Percentiles rank a stretch among this genome's conserved stretches.
Conservation (phyloP, 23 tunicate genomes). For the Aplidium turbinatum region DNA sequence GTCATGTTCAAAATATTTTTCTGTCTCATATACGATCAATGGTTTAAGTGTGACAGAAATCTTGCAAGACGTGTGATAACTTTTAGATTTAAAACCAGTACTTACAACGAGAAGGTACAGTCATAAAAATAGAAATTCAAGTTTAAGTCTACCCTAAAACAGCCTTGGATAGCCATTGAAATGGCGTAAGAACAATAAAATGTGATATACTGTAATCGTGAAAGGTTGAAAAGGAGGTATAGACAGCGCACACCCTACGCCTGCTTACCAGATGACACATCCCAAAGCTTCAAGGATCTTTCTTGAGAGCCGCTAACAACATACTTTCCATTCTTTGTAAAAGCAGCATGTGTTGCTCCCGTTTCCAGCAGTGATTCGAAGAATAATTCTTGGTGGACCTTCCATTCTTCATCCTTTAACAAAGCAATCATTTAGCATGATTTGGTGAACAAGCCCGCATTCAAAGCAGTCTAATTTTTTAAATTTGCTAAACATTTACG, state of each 20-base stretch:
- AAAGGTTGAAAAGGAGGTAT: slow-evolving; percentile 17
- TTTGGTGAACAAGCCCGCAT: no score
- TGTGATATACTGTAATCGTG: not conserved
- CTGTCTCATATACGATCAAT: no score
- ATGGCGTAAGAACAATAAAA: slow-evolving; percentile 7
- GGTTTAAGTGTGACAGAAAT: no score
- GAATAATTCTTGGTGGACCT: slow-evolving; percentile 26
- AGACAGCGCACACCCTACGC: not conserved
- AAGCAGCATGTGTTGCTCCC: slow-evolving; percentile 57
- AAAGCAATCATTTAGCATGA: slow-evolving; percentile 16
- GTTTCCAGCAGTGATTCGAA: slow-evolving; percentile 63
- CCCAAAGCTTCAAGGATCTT: slow-evolving; percentile 65
- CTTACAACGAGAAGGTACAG: no score
- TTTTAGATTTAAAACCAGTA: no score
- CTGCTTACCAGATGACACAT: slow-evolving; percentile 50
- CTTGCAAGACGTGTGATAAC: no score
- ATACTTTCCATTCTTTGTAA: slow-evolving; percentile 50
- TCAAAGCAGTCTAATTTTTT: no score
- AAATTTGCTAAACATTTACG: no score
- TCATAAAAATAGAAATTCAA: no score
- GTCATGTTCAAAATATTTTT: no score
- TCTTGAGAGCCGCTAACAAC: slow-evolving; percentile 72
- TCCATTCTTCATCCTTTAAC: slow-evolving; percentile 51
- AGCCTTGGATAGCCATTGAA: no score
- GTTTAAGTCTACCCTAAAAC: no score